A percentile compares a stretch with the other conserved stretches of the same genome.
Conservation (phyloP, 1,140 invertebrate genomes). For the Holotrichia oblita region DNA sequence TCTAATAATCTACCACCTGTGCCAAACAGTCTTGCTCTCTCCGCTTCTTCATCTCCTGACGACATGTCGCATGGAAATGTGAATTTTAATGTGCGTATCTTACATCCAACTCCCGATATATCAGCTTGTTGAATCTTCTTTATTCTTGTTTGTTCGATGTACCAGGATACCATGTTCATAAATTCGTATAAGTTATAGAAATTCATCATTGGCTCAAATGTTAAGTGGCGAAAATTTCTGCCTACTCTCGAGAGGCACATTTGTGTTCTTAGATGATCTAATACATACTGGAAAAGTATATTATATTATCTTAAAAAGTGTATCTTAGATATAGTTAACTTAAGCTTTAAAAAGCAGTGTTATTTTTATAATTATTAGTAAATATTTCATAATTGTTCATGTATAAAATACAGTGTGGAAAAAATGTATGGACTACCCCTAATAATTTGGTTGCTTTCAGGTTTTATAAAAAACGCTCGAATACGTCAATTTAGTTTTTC, state of each 20-base stretch:
- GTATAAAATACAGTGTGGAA: no score
- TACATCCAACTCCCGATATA: slow-evolving; percentile 64
- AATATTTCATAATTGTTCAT: no score
- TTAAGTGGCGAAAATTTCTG: slow-evolving; percentile 70
- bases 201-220: slow-evolving; percentile 79
- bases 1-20: slow-evolving; percentile 79
- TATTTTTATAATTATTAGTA: no score
- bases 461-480: no score
- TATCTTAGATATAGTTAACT: no score
- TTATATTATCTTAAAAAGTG: no score
- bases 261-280: slow-evolving; percentile 80
- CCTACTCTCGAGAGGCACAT: slow-evolving; percentile 78
- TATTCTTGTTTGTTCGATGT: slow-evolving; percentile 64
- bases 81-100: slow-evolving; percentile 75
- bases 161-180: slow-evolving; percentile 82
- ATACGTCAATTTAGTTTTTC: no score
- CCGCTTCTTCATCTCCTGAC: slow-evolving; percentile 67
- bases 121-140: slow-evolving; percentile 54
- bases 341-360: no score
- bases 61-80: slow-evolving; percentile 83
- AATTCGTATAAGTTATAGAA: slow-evolving; percentile 88
- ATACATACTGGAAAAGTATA: slow-evolving; percentile 66
- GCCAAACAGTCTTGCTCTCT: slow-evolving; percentile 73
- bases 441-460: no score
- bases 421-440: no score